Evolutionary conservation across 2,113 vertebrate genomes (phyloP).

Genomic region (Sphaerodactylus townsendi): DNA sequence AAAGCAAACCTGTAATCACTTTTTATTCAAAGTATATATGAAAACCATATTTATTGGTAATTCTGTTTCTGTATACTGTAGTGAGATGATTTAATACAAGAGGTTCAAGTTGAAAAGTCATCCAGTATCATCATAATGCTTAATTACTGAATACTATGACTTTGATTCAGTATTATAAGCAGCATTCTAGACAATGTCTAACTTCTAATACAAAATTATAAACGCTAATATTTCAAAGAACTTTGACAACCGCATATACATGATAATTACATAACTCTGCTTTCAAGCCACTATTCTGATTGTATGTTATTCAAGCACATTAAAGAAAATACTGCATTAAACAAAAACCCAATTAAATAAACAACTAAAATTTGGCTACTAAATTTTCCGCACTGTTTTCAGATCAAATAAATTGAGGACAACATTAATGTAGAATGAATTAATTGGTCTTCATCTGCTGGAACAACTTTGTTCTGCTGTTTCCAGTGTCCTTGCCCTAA

Average conservation of each 20-base stretch:
- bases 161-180: not conserved
- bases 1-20: not conserved
- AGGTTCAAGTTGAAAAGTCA: constrained; percentile 1
- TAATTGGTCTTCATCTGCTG: constrained; percentile 42
- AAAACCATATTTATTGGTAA: not conserved
- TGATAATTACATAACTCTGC: not conserved
- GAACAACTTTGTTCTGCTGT: constrained; percentile 24
- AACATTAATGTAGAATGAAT: constrained; percentile 44
- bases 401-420: not conserved
- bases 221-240: constrained; percentile 10
- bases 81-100: constrained; percentile 5
- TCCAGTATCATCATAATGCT: not conserved
- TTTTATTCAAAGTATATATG: not conserved
- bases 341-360: constrained; percentile 25
- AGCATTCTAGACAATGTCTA: not conserved
- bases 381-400: constrained; percentile 12
- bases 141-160: not conserved
- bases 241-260: not conserved
- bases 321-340: constrained; percentile 6
- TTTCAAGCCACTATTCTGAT: not conserved
- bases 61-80: not conserved
- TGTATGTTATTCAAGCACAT: constrained; percentile 9
- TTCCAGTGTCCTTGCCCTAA: not conserved
- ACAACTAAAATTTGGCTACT: constrained; percentile 32
- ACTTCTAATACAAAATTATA: not conserved